Evolutionary conservation across 2,888 invertebrate species (phyloP).

Genomic region (Hymenopus coronatus): DNA sequence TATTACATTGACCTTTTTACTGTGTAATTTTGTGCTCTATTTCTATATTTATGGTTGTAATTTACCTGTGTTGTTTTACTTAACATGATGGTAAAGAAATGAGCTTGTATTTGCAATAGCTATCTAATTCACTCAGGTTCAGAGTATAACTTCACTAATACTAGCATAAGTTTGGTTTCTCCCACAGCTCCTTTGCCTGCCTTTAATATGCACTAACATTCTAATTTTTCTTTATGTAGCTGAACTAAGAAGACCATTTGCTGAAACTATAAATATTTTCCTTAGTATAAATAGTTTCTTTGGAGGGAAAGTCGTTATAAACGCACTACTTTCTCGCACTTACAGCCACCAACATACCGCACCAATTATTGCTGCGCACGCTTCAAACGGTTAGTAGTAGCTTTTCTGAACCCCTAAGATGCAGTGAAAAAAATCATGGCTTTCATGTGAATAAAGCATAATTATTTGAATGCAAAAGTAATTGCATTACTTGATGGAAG

Average conservation of each 20-base stretch:
- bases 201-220: neutral
- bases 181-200: neutral
- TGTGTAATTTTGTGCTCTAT: constrained; percentile 13
- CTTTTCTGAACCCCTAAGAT: no score
- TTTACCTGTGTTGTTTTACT: neutral
- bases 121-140: constrained; percentile 3
- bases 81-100: neutral
- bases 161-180: neutral
- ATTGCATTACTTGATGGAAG: no score
- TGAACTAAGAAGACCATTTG: neutral
- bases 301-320: neutral
- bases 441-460: no score
- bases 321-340: neutral
- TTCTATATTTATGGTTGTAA: neutral
- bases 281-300: neutral
- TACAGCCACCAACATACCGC: neutral
- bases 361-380: neutral
- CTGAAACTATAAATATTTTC: neutral
- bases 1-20: neutral
- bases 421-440: no score
- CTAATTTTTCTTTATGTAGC: neutral
- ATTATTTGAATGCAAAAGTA: no score
- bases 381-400: no score
- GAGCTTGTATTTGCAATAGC: neutral
- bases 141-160: neutral